phyloP scores from a whole-genome alignment of 2,797 vertebrate genomes.

The Pangasius djambal region DNA sequence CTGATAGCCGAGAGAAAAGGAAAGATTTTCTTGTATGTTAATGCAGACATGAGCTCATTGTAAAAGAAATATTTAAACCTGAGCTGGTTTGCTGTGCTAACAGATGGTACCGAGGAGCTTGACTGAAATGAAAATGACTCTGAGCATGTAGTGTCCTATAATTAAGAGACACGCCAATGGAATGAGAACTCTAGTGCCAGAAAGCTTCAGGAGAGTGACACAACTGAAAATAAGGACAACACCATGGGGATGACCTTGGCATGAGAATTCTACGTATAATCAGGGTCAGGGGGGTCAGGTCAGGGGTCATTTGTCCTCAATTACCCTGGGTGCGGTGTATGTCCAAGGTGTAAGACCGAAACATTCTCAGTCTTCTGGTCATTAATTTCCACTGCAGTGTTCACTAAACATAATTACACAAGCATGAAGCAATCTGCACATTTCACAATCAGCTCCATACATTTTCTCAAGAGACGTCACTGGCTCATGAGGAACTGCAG shows the following conservation, averaged over 20 bases:
- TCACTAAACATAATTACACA: background rate
- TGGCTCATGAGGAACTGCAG: too few species aligned
- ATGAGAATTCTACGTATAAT: background rate
- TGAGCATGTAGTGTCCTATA: background rate
- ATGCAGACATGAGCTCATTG: background rate
- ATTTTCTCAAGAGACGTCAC: too few species aligned
- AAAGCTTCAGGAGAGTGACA: background rate
- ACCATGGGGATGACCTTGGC: conserved; percentile 16
- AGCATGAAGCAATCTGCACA: background rate
- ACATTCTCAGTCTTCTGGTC: background rate
- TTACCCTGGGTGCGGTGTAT: background rate
- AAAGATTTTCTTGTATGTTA: background rate
- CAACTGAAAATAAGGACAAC: background rate
- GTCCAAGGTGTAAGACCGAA: background rate
- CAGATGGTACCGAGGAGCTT: conserved; percentile 23
- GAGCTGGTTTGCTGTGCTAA: background rate
- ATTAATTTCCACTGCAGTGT: background rate
- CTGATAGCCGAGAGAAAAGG: background rate
- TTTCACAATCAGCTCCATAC: background rate
- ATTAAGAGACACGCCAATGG: background rate
- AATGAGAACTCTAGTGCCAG: background rate
- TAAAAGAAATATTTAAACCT: background rate
- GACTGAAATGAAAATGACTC: conserved; percentile 21
- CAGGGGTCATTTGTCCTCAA: conserved; percentile 18
- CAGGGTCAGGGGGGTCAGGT: too few species aligned